These are phyloP conservation scores for Caerostris extrusa DNA, from an alignment of 1,140 invertebrate species.

Conservation along the genomic window DNA sequence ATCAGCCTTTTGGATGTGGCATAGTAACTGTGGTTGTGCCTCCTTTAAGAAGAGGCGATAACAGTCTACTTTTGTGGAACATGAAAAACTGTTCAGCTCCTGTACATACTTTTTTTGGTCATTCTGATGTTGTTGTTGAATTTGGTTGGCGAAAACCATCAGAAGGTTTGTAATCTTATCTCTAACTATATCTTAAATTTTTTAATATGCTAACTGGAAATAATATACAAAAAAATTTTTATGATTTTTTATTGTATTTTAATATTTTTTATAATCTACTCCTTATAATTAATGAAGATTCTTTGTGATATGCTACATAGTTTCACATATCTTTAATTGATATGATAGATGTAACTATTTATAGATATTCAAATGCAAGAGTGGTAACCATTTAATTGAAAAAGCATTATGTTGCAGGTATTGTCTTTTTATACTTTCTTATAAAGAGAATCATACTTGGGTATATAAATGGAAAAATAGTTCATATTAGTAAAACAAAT, in stretches of 20 bases:
- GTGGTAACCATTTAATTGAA: too few species aligned
- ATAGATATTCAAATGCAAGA: too few species aligned
- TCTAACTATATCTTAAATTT: background rate
- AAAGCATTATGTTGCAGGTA: too few species aligned
- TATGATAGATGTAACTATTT: too few species aligned
- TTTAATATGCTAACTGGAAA: background rate
- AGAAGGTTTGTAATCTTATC: slow-evolving; percentile 81
- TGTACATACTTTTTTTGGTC: slow-evolving; percentile 93
- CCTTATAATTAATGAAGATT: too few species aligned
- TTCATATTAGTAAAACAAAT: too few species aligned
- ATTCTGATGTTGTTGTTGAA: slow-evolving; percentile 95
- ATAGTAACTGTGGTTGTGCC: slow-evolving; percentile 94
- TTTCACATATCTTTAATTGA: too few species aligned
- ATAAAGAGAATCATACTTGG: too few species aligned
- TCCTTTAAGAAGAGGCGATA: slow-evolving; percentile 89
- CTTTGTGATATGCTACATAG: too few species aligned
- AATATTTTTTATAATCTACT: background rate
- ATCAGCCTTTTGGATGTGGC: slow-evolving; percentile 94
- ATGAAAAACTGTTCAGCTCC: slow-evolving; percentile 85
- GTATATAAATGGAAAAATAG: too few species aligned
- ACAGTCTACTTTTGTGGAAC: slow-evolving; percentile 89
- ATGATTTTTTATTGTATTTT: background rate
- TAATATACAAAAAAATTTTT: background rate
- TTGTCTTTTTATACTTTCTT: too few species aligned
- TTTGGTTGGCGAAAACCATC: slow-evolving; percentile 91